Evolutionary conservation across 1,140 invertebrate species (phyloP).

Genomic region (Cataglyphis hispanica): DNA sequence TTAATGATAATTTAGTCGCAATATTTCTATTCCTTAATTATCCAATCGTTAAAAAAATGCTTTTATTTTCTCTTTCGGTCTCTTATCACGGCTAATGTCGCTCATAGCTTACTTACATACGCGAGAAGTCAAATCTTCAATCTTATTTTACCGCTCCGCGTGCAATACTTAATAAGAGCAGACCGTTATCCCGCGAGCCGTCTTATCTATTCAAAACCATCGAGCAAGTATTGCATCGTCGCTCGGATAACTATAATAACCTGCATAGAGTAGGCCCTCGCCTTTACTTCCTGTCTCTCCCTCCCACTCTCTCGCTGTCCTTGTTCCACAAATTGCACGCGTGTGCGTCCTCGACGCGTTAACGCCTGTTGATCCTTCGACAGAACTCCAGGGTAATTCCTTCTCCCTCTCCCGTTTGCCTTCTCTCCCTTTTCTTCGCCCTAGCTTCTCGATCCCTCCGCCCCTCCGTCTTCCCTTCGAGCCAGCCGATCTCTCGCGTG

Average conservation of each 20-base stretch:
- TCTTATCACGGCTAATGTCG: too few relatives aligned
- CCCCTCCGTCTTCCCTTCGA: background rate
- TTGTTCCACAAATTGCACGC: constrained; percentile 55
- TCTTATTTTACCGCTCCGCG: background rate
- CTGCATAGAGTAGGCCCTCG: background rate
- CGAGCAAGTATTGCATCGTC: constrained; percentile 50
- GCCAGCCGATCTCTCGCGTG: constrained; percentile 58
- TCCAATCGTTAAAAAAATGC: background rate
- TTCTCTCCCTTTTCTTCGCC: constrained; percentile 26
- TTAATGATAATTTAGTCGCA: background rate
- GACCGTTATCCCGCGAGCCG: constrained; percentile 35
- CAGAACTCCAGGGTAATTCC: constrained; percentile 25
- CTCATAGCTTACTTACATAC: background rate
- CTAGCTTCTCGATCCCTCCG: background rate
- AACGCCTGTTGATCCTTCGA: constrained; percentile 74
- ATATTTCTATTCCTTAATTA: background rate
- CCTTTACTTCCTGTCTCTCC: constrained; percentile 14
- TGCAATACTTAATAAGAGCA: constrained; percentile 15
- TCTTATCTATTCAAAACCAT: constrained; percentile 58
- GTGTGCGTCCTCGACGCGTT: constrained; percentile 56
- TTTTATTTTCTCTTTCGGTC: background rate
- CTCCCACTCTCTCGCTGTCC: background rate
- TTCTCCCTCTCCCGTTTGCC: background rate
- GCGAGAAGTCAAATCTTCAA: constrained; percentile 5
- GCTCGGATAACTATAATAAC: constrained; percentile 36